These are phyloP conservation scores for Hirtodrosophila cameraria DNA, from an alignment of 2,888 invertebrate genomes.

Conservation along the genomic window DNA sequence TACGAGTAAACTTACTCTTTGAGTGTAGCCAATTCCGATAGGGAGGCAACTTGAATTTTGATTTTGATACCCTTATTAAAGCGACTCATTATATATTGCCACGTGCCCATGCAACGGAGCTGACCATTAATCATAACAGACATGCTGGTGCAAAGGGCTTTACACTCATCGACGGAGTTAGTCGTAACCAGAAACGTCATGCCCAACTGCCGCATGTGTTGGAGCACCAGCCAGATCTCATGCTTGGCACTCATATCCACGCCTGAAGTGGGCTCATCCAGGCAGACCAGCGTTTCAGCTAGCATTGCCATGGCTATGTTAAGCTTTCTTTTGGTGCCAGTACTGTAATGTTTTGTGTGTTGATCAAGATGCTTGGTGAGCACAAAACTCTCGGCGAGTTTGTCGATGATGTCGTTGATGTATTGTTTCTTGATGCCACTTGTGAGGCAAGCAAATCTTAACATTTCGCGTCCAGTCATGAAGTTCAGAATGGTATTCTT, in stretches of 20 bases:
- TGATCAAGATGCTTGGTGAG: conserved; percentile 86
- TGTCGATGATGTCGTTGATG: conserved; percentile 57
- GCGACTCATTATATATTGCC: conserved; percentile 89
- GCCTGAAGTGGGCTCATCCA: conserved; percentile 88
- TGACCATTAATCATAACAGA: conserved; percentile 91
- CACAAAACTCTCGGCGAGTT: conserved; percentile 85
- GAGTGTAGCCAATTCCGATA: conserved; percentile 7
- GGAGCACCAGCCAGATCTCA: conserved; percentile 90
- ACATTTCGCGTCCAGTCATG: conserved; percentile 88
- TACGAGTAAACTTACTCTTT: not conserved
- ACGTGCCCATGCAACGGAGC: conserved; percentile 88
- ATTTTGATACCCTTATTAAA: conserved; percentile 84
- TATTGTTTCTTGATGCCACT: conserved; percentile 85
- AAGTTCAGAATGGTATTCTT: conserved; percentile 88
- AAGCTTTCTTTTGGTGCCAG: conserved; percentile 89
- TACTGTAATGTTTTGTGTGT: conserved; percentile 86
- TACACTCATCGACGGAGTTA: conserved; percentile 93
- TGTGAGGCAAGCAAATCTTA: conserved; percentile 86
- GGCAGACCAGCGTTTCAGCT: conserved; percentile 88
- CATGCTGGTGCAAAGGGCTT: conserved; percentile 90
- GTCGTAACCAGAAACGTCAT: conserved; percentile 91
- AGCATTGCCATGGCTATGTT: conserved; percentile 89
- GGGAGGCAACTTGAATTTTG: conserved; percentile 80
- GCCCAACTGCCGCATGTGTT: conserved; percentile 87
- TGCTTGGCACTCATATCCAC: conserved; percentile 85